phyloP scores from a whole-genome alignment of 2,113 vertebrate species.

The Paradisaea rubra region DNA sequence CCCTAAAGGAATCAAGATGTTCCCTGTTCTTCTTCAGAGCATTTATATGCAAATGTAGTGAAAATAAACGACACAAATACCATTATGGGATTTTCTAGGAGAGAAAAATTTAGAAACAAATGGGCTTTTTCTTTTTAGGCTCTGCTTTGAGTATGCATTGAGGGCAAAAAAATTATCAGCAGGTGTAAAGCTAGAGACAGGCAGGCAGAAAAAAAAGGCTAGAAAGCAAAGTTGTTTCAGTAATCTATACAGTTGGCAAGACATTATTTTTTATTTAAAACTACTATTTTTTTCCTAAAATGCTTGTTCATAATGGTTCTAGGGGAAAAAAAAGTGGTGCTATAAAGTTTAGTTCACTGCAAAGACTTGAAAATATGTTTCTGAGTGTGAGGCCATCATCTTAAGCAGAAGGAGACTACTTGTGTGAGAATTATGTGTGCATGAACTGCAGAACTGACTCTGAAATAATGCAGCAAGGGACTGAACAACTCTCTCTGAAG shows the following conservation, averaged over 20 bases:
- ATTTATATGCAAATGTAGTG: not conserved
- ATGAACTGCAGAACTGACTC: not conserved
- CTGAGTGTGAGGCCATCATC: not conserved
- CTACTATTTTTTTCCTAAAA: not conserved
- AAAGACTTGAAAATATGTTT: not conserved
- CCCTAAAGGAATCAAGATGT: not conserved
- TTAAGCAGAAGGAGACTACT: not conserved
- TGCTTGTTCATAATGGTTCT: not conserved
- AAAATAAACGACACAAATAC: not conserved
- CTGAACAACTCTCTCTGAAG: not conserved
- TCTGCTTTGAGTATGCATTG: not conserved
- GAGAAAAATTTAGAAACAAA: not conserved
- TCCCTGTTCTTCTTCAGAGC: not conserved
- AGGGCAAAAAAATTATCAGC: not conserved
- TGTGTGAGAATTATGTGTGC: not conserved
- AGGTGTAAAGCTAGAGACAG: not conserved
- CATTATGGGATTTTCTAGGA: not conserved
- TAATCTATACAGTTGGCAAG: not conserved
- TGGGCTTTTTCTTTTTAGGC: not conserved
- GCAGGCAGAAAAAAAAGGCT: not conserved
- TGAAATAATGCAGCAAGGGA: not conserved
- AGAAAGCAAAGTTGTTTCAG: not conserved
- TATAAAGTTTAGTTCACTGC: not conserved
- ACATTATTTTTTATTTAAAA: not conserved
- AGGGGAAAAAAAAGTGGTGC: rapidly evolving